Percentiles rank a stretch among this genome's conserved stretches.
phyloP scores from a whole-genome alignment of 2,888 invertebrate genomes.

The Capitulum mitella region DNA sequence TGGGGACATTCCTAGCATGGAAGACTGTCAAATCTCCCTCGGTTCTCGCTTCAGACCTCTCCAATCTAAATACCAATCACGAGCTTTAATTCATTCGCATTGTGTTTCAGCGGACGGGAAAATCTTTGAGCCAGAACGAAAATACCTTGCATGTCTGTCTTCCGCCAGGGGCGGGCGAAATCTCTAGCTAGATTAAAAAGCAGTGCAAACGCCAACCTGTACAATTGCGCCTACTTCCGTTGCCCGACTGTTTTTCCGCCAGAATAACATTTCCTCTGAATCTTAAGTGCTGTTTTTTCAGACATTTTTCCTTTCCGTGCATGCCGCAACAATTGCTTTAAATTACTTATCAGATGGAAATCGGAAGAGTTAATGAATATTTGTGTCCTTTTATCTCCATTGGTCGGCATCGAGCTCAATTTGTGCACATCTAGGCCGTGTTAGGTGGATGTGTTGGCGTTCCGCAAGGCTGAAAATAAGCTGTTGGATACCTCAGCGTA shows the following conservation, averaged over 20 bases:
- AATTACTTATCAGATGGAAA: no score
- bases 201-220: not conserved
- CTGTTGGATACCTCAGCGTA: no score
- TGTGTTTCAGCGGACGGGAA: conserved; percentile 3
- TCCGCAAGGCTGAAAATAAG: no score
- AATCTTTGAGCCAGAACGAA: not conserved
- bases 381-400: no score
- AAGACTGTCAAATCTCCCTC: not conserved
- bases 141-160: not conserved
- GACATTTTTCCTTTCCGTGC: not conserved
- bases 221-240: not conserved
- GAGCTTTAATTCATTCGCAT: conserved; percentile 15
- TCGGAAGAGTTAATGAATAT: no score
- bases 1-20: not conserved
- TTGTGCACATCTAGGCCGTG: no score
- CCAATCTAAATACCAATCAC: conserved; percentile 23
- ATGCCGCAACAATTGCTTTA: not conserved
- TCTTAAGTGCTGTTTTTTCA: not conserved
- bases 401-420: no score
- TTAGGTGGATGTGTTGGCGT: no score
- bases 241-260: not conserved
- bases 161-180: no score
- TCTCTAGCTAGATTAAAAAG: not conserved
- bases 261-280: not conserved
- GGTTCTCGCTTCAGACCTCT: not conserved